These are phyloP conservation scores for Erynnis tages DNA, from an alignment of 2,888 invertebrate species.

Conservation along the genomic window DNA sequence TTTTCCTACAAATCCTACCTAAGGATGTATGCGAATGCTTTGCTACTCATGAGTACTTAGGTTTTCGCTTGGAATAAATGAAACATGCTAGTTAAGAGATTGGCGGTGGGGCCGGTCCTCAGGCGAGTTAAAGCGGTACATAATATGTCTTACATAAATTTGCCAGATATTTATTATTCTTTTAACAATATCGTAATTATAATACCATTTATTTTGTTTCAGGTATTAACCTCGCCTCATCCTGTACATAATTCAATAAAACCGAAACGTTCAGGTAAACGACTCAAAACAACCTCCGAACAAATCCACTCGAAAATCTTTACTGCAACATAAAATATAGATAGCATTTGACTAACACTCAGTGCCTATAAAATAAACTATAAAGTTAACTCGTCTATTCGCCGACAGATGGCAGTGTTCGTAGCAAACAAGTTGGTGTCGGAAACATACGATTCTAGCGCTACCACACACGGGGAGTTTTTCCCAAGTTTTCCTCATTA, in stretches of 20 bases:
- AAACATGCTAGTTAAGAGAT: too few species aligned
- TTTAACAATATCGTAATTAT: too few species aligned
- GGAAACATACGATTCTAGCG: slow-evolving; percentile 45
- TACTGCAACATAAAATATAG: slow-evolving; percentile 29
- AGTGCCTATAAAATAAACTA: slow-evolving; percentile 29
- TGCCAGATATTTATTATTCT: too few species aligned
- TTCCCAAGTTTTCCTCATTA: slow-evolving; percentile 67
- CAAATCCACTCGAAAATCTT: slow-evolving; percentile 29
- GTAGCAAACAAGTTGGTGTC: slow-evolving; percentile 41
- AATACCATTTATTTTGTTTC: slow-evolving; percentile 43
- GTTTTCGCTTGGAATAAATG: too few species aligned
- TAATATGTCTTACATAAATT: too few species aligned
- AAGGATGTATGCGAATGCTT: too few species aligned
- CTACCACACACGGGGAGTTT: slow-evolving; percentile 53
- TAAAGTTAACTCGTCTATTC: slow-evolving; percentile 50
- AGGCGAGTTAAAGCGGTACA: too few species aligned
- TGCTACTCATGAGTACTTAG: too few species aligned
- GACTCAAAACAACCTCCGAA: slow-evolving; percentile 18
- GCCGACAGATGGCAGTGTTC: slow-evolving; percentile 61
- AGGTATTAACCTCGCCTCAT: slow-evolving; percentile 42
- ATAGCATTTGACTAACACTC: slow-evolving; percentile 28
- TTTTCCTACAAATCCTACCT: too few species aligned
- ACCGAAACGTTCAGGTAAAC: slow-evolving; percentile 15
- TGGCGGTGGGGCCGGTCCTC: too few species aligned
- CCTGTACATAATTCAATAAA: neutral